phyloP scores from a whole-genome alignment of 2,888 invertebrate species.

The Lasioglossum villosulum region DNA sequence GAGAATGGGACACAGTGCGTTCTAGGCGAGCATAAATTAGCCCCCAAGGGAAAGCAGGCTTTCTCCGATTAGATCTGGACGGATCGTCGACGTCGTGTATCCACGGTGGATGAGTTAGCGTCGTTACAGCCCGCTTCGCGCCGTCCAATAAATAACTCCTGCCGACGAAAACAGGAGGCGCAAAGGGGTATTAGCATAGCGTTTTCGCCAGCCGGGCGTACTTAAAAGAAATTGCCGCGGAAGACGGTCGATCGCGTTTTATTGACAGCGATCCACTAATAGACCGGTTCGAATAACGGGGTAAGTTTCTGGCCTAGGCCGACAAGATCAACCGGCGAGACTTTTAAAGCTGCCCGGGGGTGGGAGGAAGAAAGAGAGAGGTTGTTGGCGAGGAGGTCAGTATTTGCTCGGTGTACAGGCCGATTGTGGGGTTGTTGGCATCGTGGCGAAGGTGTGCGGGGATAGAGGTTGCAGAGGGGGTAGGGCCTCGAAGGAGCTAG shows the following conservation, averaged over 20 bases:
- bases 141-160: constrained; percentile 21
- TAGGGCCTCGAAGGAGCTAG: constrained; percentile 73
- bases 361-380: background rate
- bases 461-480: constrained; percentile 40
- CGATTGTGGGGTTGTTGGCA: constrained; percentile 70
- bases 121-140: background rate
- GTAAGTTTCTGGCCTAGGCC: constrained; percentile 31
- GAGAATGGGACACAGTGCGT: background rate
- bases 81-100: background rate
- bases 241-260: constrained; percentile 25
- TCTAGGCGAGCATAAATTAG: background rate
- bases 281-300: constrained; percentile 22
- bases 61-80: background rate
- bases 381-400: constrained; percentile 67
- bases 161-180: constrained; percentile 1
- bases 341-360: constrained; percentile 42
- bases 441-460: constrained; percentile 34
- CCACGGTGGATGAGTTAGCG: constrained; percentile 6
- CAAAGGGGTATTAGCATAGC: constrained; percentile 22
- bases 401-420: constrained; percentile 64
- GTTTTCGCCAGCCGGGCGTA: constrained; percentile 3
- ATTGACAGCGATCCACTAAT: constrained; percentile 45
- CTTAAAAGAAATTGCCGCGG: constrained; percentile 26
- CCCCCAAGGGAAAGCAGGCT: background rate
- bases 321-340: constrained; percentile 52